Base-by-base conservation (phyloP, 2,797 vertebrate genomes). In the Pangasius djambal region DNA sequence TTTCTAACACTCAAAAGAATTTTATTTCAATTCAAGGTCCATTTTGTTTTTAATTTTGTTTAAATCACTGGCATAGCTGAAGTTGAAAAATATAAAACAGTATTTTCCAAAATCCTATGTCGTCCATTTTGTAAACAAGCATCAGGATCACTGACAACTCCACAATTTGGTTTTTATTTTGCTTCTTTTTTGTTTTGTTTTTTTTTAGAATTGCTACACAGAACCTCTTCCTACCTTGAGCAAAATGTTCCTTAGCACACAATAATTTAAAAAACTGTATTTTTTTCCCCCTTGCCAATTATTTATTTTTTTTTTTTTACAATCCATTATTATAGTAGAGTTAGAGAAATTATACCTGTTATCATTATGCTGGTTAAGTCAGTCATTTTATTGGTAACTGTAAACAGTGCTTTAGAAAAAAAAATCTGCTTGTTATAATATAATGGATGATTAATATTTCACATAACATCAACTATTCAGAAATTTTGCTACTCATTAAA, bases 361-460 rank as follows among this genome's bases (percentile, higher is more conserved):
- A n/a, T 63, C 6, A 37, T 83, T 61, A 61, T n/a, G 59, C 83
- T 79, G 74, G 83, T 85, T 31, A 50, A 15, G n/a, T 31, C 6
- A 79, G 31, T 74, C 63, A 52, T 72, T 74, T 65, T 85, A 84
- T 78, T 87, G 59, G 20, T 67, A 69, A 69, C 34, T 48, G 34
- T 28, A 86, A 87, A 87, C 72, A 87, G 31, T 89, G 79, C 70
- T 87, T 83, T 83, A 40, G 44, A 37, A n/a, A 81, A 59, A 59
- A 40, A 22, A 48, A n/a, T 18, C 15, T 65, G 37, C 37, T 61
- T 18, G 59, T 83, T 59, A 12, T 37, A 8, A 84, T 84, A 89
- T 86, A 61, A 89, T n/a, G 25, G 40, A 12, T 88, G 25, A 74
- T 83, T 83, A 20, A 84, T 52, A 65, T 65, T 88, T 81, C 52